Conservation (phyloP, 2,797 vertebrate species). For the Hyperoplus lanceolatus region DNA sequence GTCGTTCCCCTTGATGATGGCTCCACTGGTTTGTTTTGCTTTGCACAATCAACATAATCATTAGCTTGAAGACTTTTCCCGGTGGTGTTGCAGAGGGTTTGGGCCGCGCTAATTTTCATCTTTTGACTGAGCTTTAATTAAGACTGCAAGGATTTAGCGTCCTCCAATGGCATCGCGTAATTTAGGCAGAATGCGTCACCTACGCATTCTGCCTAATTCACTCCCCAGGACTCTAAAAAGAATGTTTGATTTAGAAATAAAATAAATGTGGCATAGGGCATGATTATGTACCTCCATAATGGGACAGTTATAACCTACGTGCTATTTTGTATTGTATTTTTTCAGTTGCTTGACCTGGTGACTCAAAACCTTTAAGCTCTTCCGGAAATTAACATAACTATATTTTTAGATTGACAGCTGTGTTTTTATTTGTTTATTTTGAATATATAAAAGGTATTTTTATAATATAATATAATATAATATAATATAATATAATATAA, state of each 20-base stretch:
- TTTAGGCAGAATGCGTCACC: no score
- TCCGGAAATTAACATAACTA: slow-evolving; percentile 12
- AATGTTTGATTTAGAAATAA: slow-evolving; percentile 43
- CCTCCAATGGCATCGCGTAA: slow-evolving; percentile 58
- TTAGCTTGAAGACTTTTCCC: slow-evolving; percentile 69
- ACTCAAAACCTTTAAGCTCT: not conserved
- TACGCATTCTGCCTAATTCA: slow-evolving; percentile 64
- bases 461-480: no score
- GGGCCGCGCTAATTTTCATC: slow-evolving; percentile 56
- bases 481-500: no score
- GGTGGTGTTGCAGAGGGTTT: slow-evolving; percentile 47
- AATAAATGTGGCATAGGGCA: slow-evolving; percentile 42
- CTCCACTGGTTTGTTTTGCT: slow-evolving; percentile 49
- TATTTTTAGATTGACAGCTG: slow-evolving; percentile 39
- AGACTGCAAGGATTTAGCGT: slow-evolving; percentile 76
- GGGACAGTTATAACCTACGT: slow-evolving; percentile 30
- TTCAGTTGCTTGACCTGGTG: not conserved
- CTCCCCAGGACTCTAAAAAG: slow-evolving; percentile 46
- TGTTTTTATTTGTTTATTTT: slow-evolving; percentile 13
- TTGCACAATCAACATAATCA: slow-evolving; percentile 71
- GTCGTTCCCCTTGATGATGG: not conserved
- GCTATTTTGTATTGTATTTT: slow-evolving; percentile 37
- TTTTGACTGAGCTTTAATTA: slow-evolving; percentile 78
- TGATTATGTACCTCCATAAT: slow-evolving; percentile 34
- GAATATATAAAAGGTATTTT: not conserved